Conservation (phyloP, 2,113 vertebrate genomes). For the Lamprologus lemairii region DNA sequence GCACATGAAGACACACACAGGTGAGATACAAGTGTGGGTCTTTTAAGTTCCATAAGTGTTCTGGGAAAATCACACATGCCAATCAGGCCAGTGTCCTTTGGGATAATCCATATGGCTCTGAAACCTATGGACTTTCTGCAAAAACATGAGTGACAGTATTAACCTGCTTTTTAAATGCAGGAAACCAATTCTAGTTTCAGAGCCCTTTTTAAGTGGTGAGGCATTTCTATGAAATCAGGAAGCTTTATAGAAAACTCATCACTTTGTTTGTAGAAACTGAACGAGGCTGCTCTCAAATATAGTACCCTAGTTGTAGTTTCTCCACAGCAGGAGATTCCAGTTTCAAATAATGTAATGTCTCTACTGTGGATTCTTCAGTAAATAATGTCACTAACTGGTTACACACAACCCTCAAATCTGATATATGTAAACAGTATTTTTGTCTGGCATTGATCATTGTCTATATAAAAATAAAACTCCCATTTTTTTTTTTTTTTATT, state of each 20-base stretch:
- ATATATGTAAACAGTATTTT: not conserved
- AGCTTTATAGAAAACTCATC: not conserved
- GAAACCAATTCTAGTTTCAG: not conserved
- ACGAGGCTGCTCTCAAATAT: not conserved
- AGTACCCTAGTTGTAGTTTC: not conserved
- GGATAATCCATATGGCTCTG: not conserved
- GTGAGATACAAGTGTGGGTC: constrained; percentile 64
- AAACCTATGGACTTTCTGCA: not conserved
- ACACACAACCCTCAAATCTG: not conserved
- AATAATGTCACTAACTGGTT: not conserved
- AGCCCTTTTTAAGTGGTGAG: not conserved
- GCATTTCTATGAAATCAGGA: not conserved
- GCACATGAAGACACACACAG: constrained; percentile 98
- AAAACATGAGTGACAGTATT: not conserved
- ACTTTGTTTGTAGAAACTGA: not conserved
- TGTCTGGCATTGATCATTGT: not conserved
- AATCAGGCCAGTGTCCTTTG: not conserved
- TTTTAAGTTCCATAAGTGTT: not conserved
- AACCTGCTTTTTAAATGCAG: not conserved
- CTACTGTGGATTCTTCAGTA: not conserved
- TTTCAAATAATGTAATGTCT: not conserved
- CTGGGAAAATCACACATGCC: not conserved
- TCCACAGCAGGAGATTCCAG: not conserved
- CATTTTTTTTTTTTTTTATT: not conserved
- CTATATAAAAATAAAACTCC: not conserved